Evolutionary conservation across 1,140 invertebrate genomes (phyloP).

Genomic region (honey bee (Apis mellifera)): DNA sequence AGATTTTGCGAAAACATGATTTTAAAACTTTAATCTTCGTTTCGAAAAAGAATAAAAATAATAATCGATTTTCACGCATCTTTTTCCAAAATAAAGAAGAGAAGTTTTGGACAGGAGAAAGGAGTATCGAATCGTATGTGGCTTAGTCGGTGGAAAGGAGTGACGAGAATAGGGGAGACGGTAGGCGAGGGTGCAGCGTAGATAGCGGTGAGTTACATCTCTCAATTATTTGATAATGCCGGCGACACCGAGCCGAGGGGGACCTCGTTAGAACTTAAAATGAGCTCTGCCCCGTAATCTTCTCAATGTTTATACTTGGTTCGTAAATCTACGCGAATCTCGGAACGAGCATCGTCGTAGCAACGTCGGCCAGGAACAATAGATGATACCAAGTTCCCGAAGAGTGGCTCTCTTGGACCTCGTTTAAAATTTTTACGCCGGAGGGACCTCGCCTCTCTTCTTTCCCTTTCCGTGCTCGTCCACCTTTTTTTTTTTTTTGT

Average conservation of each 20-base stretch:
- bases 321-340: constrained; percentile 72
- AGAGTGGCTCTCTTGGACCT: constrained; percentile 54
- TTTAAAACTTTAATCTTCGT: no score
- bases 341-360: constrained; percentile 54
- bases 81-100: no score
- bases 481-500: not conserved
- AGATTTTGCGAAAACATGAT: no score
- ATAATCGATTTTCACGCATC: no score
- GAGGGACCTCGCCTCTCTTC: not conserved
- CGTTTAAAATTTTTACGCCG: constrained; percentile 45
- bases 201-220: constrained; percentile 80
- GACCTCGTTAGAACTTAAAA: constrained; percentile 81
- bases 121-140: constrained; percentile 37
- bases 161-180: constrained; percentile 44
- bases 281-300: constrained; percentile 79
- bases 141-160: constrained; percentile 36
- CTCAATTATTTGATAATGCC: constrained; percentile 82
- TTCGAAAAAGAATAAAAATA: no score
- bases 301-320: constrained; percentile 80
- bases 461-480: not conserved
- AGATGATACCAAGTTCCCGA: constrained; percentile 73
- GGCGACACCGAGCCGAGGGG: constrained; percentile 77
- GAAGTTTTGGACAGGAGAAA: not conserved
- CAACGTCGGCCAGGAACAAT: constrained; percentile 66
- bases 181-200: constrained; percentile 69